Base-by-base conservation (phyloP, 1,140 invertebrate genomes). In the Tetragnatha versicolor region DNA sequence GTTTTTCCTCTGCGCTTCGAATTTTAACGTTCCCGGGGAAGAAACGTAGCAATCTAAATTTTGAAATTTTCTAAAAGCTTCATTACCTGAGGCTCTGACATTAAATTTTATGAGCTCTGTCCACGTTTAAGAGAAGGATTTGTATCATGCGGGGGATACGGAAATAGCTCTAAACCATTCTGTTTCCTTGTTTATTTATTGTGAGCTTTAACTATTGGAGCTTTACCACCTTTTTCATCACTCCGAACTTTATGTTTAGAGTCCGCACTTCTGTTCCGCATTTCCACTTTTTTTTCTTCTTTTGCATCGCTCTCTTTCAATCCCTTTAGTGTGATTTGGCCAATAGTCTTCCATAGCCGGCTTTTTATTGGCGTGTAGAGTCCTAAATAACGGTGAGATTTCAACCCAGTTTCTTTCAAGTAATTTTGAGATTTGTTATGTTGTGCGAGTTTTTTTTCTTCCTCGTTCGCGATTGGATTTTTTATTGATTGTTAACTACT, bases 271-370 rank as follows among this genome's bases (percentile, higher is more conserved):
- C 61, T 47, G 51, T n/a, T n/a, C 45, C 4, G 63, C 22, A 14
- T 60, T 60, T 10, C 31, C n/a, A 35, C 35, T 7, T 35, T 37
- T 35, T 27, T 22, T 31, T 31, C 33, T 29, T 31, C 12, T 47
- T 20, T 42, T 63, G 29, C 17, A 12, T 33, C 10, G 9, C 42
- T 33, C 22, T 25, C 45, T 49, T 68, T 68, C 65, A 51, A 33
- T 68, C 65, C 65, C 51, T 68, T 68, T 68, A 68, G 65, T 68
- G 65, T 68, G 47, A 68, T 68, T 51, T 68, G 65, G 37, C 65
- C 65, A 68, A 68, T 68, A 68, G 42, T 42, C 47, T 68, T 45
- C 47, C 27, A 68, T 68, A 33, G 29, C 42, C 51, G 51, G 65
- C 65, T 35, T 68, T 68, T 68, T 68, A 68, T 68, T 68, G 65